These are phyloP conservation scores for Diarsia dahlii DNA, from an alignment of 2,888 invertebrate species.

Conservation along the genomic window DNA sequence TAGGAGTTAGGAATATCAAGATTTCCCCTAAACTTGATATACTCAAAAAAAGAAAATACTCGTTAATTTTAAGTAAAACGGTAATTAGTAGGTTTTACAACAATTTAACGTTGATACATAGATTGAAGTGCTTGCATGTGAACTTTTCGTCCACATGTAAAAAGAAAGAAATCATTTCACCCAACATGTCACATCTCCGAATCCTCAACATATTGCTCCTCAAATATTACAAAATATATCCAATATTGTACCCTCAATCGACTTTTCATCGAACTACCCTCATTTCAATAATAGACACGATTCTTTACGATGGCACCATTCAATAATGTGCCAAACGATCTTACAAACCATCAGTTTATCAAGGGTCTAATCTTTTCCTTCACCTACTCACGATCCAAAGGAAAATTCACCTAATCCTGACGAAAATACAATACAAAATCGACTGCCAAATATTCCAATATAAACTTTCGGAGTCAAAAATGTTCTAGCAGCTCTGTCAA, in stretches of 20 bases:
- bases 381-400: background rate
- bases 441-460: background rate
- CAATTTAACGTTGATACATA: background rate
- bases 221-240: constrained; percentile 45
- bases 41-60: no score
- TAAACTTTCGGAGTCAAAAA: constrained; percentile 19
- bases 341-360: constrained; percentile 73
- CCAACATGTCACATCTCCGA: background rate
- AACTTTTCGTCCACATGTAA: background rate
- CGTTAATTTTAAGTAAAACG: background rate
- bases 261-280: constrained; percentile 55
- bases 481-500: background rate
- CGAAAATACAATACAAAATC: constrained; percentile 15
- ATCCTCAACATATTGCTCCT: constrained; percentile 13
- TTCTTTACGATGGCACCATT: constrained; percentile 63
- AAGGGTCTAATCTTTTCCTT: constrained; percentile 58
- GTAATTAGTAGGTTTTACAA: background rate
- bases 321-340: constrained; percentile 73
- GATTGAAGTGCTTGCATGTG: background rate
- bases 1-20: no score
- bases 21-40: no score
- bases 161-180: background rate
- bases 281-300: constrained; percentile 71
- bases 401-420: constrained; percentile 10
- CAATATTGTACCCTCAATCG: constrained; percentile 47